Conservation (phyloP, 2,888 invertebrate species). For the Suillia variegata region DNA sequence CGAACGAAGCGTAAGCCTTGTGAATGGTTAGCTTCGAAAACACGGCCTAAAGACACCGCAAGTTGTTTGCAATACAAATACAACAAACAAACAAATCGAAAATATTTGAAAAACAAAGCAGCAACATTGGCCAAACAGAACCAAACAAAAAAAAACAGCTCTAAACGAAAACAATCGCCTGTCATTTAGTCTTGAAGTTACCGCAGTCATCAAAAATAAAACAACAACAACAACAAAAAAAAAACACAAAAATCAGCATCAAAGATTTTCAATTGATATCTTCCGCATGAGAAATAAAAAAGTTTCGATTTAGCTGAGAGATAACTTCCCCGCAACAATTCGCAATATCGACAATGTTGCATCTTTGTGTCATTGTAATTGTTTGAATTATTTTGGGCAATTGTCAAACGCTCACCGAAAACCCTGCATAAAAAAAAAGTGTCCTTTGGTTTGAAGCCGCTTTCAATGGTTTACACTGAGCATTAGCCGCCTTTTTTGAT, state of each 20-base stretch:
- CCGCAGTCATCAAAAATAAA: too few relatives aligned
- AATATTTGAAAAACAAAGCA: slow-evolving; percentile 11
- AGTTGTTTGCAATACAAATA: neutral
- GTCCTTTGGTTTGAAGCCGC: neutral
- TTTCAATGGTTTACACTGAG: neutral
- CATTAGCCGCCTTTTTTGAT: neutral
- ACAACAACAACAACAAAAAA: slow-evolving; percentile 8
- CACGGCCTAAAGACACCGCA: neutral
- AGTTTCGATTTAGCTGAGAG: neutral
- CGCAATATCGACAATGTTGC: slow-evolving; percentile 18
- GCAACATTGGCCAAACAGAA: slow-evolving; percentile 9
- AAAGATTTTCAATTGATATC: slow-evolving; percentile 4
- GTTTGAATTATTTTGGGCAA: too few relatives aligned
- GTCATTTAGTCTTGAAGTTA: neutral
- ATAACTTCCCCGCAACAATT: slow-evolving; percentile 26
- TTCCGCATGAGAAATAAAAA: neutral
- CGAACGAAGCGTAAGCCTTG: too few relatives aligned
- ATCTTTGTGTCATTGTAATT: slow-evolving; percentile 3
- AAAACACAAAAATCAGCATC: slow-evolving; percentile 1
- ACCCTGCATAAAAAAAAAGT: neutral
- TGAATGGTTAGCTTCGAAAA: too few relatives aligned
- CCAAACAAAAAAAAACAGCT: neutral
- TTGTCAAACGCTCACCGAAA: neutral
- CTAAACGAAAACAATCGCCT: neutral
- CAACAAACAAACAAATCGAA: neutral